Base-by-base conservation (phyloP, 2,113 vertebrate species). In the Sturnus vulgaris region DNA sequence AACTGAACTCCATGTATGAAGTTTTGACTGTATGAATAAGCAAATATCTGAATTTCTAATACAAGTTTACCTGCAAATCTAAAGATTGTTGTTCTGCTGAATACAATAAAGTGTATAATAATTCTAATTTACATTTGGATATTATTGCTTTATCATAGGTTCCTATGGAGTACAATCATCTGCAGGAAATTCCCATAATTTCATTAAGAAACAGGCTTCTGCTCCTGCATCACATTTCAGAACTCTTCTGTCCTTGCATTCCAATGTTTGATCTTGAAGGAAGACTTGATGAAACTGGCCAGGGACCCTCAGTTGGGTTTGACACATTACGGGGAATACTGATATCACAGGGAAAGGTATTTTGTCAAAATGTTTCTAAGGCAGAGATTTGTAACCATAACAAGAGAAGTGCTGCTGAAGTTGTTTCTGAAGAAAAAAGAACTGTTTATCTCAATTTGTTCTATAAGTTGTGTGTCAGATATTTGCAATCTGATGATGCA, bases 211-310 rank as follows among this genome's bases (percentile, higher is more conserved):
- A 99, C 97, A 97, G 99, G 52, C 98, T 99, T 90, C 97, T 99
- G 86, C 98, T 99, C 25, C 97, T 99, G 88, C 99, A 99, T 85
- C 99, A 99, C 97, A 99, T 99, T 97, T 99, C 99, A 0, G 99
- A 99, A 96, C 99, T 99, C 78, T 99, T 99, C 97, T 99, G 99
- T 93, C 99, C 99, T 40, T 99, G 99, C 81, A 99, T 99, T 94
- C 99, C 99, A 50, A 99, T 99, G 99, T 99, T 99, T 35, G 98
- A 99, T 97, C 98, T 99, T 61, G 99, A 99, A 97, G 99, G 99
- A 31, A 98, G 98, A 20, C 98, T 99, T 17, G 99, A 98, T 24
- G 99, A 99, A 96, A 98, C 98, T 1, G 98, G 98, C 18, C 99
- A 99, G 5, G 99, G 99, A 46, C 99, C 99, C 12, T 98, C 99